These are phyloP conservation scores for Kryphioiulus occultus DNA, from an alignment of 2,888 invertebrate genomes.

Conservation along the genomic window DNA sequence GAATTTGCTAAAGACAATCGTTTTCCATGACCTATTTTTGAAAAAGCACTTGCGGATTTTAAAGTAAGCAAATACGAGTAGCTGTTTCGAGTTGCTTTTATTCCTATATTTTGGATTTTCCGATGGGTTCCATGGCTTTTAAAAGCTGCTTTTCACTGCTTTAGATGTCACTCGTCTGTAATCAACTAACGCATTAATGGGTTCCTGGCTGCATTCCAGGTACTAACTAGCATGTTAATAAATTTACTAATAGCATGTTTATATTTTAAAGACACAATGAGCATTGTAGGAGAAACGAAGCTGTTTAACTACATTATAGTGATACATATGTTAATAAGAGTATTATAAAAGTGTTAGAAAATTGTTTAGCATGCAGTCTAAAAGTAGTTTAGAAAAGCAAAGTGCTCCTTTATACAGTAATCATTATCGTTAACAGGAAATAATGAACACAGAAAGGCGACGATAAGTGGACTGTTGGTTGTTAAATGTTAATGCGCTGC, in stretches of 20 bases:
- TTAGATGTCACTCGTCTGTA: too few relatives aligned
- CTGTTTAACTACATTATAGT: background rate
- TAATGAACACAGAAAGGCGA: constrained; percentile 26
- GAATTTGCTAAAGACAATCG: background rate
- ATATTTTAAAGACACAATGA: background rate
- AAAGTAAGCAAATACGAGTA: too few relatives aligned
- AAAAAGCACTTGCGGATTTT: too few relatives aligned
- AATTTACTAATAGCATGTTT: too few relatives aligned
- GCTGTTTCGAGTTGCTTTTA: too few relatives aligned
- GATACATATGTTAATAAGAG: background rate
- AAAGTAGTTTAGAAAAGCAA: constrained; percentile 35
- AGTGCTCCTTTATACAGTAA: background rate
- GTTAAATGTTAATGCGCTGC: background rate
- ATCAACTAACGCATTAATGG: too few relatives aligned
- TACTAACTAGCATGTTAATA: too few relatives aligned
- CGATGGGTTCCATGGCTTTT: too few relatives aligned
- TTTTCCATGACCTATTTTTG: too few relatives aligned
- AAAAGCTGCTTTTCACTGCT: too few relatives aligned
- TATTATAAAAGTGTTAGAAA: constrained; percentile 35
- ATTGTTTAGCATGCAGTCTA: background rate
- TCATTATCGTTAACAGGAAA: background rate
- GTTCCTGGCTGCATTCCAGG: background rate
- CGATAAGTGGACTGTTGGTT: background rate
- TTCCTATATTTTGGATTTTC: too few relatives aligned
- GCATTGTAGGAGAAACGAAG: background rate